A percentile compares a stretch with the other conserved stretches of the same genome.
These are phyloP conservation scores for Cydia splendana DNA, from an alignment of 1,140 invertebrate genomes.

Conservation along the genomic window DNA sequence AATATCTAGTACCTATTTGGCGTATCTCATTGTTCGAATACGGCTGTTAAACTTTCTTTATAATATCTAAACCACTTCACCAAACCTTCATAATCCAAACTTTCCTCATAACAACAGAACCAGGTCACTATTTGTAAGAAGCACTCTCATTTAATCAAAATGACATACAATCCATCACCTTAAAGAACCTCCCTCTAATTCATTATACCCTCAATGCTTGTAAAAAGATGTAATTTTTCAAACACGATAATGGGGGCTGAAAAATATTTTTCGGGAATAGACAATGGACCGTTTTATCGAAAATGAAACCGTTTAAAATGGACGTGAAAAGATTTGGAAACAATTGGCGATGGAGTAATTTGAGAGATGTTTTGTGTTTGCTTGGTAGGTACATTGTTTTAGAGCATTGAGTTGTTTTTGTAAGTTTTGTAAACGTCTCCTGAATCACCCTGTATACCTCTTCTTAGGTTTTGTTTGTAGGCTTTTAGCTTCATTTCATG, in stretches of 20 bases:
- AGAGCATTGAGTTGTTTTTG: not conserved
- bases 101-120: not conserved
- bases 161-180: slow-evolving; percentile 19
- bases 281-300: slow-evolving; percentile 27
- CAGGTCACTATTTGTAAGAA: slow-evolving; percentile 27
- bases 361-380: slow-evolving; percentile 6
- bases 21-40: too few species aligned
- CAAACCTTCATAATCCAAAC: slow-evolving; percentile 1
- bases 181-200: slow-evolving; percentile 17
- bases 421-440: not conserved
- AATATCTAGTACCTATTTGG: too few species aligned
- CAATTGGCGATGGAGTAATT: not conserved
- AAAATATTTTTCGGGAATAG: slow-evolving; percentile 15
- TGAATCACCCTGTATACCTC: too few species aligned
- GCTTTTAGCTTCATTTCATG: too few species aligned
- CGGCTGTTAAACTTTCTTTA: too few species aligned
- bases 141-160: slow-evolving; percentile 23
- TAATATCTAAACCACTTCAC: too few species aligned
- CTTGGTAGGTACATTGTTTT: not conserved
- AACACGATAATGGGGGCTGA: slow-evolving; percentile 1
- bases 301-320: slow-evolving; percentile 11
- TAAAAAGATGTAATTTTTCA: slow-evolving; percentile 33
- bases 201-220: slow-evolving; percentile 11
- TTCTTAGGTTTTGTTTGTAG: too few species aligned
- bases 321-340: slow-evolving; percentile 7